phyloP scores from a whole-genome alignment of 2,888 invertebrate species.

The Cephus sareptanus region DNA sequence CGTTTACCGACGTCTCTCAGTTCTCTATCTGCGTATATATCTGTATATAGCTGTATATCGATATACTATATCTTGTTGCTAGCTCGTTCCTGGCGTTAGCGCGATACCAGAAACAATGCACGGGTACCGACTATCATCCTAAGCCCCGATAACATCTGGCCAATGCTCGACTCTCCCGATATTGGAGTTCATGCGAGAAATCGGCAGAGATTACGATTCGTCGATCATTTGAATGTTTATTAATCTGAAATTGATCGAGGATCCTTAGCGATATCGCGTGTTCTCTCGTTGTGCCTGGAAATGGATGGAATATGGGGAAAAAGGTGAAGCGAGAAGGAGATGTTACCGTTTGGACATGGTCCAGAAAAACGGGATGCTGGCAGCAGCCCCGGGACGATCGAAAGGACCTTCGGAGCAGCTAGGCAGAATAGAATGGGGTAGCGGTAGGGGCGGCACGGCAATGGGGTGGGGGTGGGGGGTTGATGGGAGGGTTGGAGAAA shows the following conservation, averaged over 20 bases:
- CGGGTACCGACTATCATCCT: slow-evolving; percentile 41
- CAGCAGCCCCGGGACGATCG: background rate
- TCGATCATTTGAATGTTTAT: background rate
- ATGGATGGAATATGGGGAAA: background rate
- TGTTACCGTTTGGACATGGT: slow-evolving; percentile 21
- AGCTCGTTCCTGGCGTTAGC: slow-evolving; percentile 27
- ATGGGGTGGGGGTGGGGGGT: background rate
- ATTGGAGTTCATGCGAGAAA: background rate
- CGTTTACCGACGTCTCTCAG: background rate
- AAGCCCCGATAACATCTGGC: slow-evolving; percentile 39
- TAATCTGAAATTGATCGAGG: background rate
- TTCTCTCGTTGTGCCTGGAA: background rate
- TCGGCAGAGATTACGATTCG: background rate
- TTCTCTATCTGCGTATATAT: background rate
- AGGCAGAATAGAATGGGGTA: slow-evolving; percentile 1
- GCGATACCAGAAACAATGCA: slow-evolving; percentile 49
- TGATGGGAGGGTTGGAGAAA: background rate
- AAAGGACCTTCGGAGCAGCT: background rate
- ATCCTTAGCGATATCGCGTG: background rate
- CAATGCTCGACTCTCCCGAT: slow-evolving; percentile 35
- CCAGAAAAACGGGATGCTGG: slow-evolving; percentile 22
- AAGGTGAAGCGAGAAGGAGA: background rate
- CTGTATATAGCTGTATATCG: background rate
- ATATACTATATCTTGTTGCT: background rate
- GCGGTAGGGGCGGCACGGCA: background rate